Evolutionary conservation across 2,888 invertebrate species (phyloP).

Genomic region (Chalcis sispes): DNA sequence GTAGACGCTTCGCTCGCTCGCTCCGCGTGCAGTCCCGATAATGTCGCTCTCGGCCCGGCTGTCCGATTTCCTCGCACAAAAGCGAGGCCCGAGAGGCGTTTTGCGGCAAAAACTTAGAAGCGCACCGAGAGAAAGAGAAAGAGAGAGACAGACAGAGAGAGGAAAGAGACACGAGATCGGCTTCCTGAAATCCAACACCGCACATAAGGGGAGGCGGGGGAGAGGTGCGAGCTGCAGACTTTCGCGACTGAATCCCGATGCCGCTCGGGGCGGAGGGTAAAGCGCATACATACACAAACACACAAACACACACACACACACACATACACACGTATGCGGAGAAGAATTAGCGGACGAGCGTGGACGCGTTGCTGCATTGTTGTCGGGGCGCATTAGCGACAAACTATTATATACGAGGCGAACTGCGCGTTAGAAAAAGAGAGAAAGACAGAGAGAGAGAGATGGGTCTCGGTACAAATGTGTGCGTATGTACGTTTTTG

Average conservation of each 20-base stretch:
- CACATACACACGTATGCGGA: conserved; percentile 27
- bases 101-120: conserved; percentile 58
- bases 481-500: conserved; percentile 54
- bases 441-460: conserved; percentile 59
- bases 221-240: conserved; percentile 42
- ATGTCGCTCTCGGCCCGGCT: background rate
- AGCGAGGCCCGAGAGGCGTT: background rate
- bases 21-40: background rate
- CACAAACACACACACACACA: too few relatives aligned
- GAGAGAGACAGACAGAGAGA: too few relatives aligned
- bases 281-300: too few relatives aligned
- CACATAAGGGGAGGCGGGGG: conserved; percentile 58
- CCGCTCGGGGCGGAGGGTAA: too few relatives aligned
- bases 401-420: background rate
- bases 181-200: conserved; percentile 69
- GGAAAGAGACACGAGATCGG: conserved; percentile 36
- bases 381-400: conserved; percentile 68
- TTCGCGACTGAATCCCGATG: too few relatives aligned
- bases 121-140: too few relatives aligned
- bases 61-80: background rate
- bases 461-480: conserved; percentile 55
- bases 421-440: conserved; percentile 32
- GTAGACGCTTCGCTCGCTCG: too few relatives aligned
- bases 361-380: conserved; percentile 68
- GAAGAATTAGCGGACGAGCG: conserved; percentile 73